Percentiles rank a stretch among this genome's conserved stretches.
phyloP scores from a whole-genome alignment of 2,797 vertebrate genomes.

The Poecilia picta region DNA sequence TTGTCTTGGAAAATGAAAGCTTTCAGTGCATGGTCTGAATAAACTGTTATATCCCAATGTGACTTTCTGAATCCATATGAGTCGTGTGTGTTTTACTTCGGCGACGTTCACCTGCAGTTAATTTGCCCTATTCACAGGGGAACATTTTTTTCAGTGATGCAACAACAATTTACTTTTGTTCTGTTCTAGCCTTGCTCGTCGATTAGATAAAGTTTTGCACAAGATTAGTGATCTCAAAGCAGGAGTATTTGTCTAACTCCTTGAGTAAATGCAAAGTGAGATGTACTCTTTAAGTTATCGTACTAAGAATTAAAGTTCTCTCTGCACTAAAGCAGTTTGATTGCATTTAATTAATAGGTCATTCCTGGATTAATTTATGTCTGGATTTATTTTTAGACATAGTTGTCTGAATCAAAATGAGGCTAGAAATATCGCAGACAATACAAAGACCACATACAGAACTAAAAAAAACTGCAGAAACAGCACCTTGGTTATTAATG shows the following conservation, averaged over 20 bases:
- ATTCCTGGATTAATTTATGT: not conserved
- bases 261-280: not conserved
- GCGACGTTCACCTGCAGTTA: not conserved
- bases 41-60: not conserved
- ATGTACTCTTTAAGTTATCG: not conserved
- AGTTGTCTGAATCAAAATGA: not conserved
- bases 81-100: not conserved
- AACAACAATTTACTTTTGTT: not conserved
- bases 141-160: not conserved
- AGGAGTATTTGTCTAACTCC: not conserved
- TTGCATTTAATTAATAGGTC: not conserved
- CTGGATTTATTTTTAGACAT: not conserved
- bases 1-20: not conserved
- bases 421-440: not conserved
- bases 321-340: not conserved
- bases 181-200: not conserved
- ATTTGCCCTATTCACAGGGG: not conserved
- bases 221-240: not conserved
- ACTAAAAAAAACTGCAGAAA: not conserved
- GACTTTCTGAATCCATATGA: not conserved
- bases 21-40: not conserved
- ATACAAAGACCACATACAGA: not conserved
- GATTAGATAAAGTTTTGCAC: not conserved
- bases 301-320: not conserved
- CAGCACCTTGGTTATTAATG: not conserved